Conservation (phyloP, 2,797 vertebrate species). For the Acrossocheilus wenchowensis region DNA sequence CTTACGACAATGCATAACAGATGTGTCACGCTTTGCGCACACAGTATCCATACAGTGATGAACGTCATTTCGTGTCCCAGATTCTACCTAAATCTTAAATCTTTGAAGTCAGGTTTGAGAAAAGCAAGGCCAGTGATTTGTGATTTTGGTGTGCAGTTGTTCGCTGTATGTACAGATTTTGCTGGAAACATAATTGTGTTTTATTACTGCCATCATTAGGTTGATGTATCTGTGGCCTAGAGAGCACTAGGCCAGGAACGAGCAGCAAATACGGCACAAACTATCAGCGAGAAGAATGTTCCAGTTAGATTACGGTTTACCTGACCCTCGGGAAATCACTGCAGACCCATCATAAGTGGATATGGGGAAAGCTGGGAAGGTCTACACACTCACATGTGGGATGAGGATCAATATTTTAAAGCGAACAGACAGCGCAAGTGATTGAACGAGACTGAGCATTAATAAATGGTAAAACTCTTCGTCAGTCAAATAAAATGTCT, state of each 20-base stretch:
- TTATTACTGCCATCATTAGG: slow-evolving; percentile 59
- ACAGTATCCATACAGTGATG: slow-evolving; percentile 48
- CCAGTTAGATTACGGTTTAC: slow-evolving; percentile 41
- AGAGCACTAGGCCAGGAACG: slow-evolving; percentile 19
- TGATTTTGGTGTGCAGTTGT: background rate
- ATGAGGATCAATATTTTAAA: background rate
- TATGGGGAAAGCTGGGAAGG: slow-evolving; percentile 4
- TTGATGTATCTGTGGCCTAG: slow-evolving; percentile 61
- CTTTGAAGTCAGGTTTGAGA: slow-evolving; percentile 10
- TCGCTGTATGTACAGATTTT: slow-evolving; percentile 10
- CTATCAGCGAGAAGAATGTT: slow-evolving; percentile 37
- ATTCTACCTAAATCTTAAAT: background rate
- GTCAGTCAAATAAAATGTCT: slow-evolving; percentile 5
- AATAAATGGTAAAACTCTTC: background rate
- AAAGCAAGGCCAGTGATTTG: background rate
- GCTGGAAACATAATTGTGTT: slow-evolving; percentile 26
- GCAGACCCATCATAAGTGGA: slow-evolving; percentile 47
- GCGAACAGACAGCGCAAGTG: background rate
- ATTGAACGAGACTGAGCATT: background rate
- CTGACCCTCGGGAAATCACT: slow-evolving; percentile 37
- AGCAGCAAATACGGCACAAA: slow-evolving; percentile 16
- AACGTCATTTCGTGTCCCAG: slow-evolving; percentile 33
- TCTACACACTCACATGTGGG: background rate
- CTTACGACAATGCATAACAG: slow-evolving; percentile 2
- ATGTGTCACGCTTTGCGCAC: slow-evolving; percentile 26